A percentile compares a stretch with the other conserved stretches of the same genome.
phyloP scores from a whole-genome alignment of 1,140 invertebrate genomes.

The Drosophila setifemur region DNA sequence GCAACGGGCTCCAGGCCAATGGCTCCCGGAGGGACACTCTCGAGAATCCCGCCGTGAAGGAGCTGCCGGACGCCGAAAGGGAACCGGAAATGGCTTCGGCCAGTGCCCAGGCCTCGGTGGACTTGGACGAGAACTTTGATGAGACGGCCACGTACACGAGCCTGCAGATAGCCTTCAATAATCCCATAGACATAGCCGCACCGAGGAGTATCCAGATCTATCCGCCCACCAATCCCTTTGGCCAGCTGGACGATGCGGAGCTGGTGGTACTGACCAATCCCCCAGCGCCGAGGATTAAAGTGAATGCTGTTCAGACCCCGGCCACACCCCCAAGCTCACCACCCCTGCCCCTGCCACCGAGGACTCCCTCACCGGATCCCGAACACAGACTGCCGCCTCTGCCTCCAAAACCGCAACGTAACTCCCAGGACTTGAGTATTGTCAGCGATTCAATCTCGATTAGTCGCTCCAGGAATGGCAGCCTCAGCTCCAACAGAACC shows the following conservation, averaged over 20 bases:
- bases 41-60: constrained; percentile 72
- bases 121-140: constrained; percentile 86
- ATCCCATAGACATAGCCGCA: constrained; percentile 85
- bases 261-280: constrained; percentile 78
- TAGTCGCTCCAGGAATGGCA: constrained; percentile 63
- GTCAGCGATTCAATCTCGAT: constrained; percentile 53
- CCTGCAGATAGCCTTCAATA: constrained; percentile 92
- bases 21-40: constrained; percentile 84
- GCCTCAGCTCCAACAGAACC: constrained; percentile 70
- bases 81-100: constrained; percentile 37
- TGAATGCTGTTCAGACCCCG: constrained; percentile 71
- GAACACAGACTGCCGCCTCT: constrained; percentile 65
- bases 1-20: constrained; percentile 85
- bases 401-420: constrained; percentile 65
- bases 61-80: constrained; percentile 52
- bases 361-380: constrained; percentile 66
- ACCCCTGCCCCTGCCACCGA: constrained; percentile 59
- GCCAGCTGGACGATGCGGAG: constrained; percentile 56
- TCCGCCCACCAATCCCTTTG: constrained; percentile 60
- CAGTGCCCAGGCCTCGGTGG: constrained; percentile 81
- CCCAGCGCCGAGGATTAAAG: constrained; percentile 82
- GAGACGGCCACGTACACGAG: constrained; percentile 91
- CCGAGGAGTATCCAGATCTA: constrained; percentile 9
- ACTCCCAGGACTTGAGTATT: constrained; percentile 63
- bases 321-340: constrained; percentile 60